phyloP scores from a whole-genome alignment of 1,140 invertebrate species.

The Delia radicum region DNA sequence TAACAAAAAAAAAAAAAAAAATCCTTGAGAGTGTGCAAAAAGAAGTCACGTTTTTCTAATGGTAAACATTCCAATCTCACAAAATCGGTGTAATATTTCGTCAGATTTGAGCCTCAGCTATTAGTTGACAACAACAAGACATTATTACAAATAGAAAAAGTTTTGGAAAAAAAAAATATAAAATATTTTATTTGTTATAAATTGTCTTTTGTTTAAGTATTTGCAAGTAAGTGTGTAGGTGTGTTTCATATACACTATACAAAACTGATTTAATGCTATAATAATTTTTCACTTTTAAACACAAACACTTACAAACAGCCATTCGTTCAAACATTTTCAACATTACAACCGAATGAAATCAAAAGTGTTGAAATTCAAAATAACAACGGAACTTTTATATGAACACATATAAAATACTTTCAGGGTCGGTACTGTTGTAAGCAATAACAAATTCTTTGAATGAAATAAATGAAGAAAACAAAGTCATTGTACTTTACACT shows the following conservation, averaged over 20 bases:
- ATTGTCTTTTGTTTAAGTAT: neutral
- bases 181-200: neutral
- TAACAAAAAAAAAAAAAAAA: no score
- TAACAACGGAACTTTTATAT: constrained; percentile 1
- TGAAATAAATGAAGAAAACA: neutral
- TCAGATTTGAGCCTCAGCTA: constrained; percentile 1
- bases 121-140: constrained; percentile 8
- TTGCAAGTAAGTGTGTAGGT: neutral
- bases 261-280: constrained; percentile 21
- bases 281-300: constrained; percentile 3
- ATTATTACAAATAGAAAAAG: constrained; percentile 15
- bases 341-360: constrained; percentile 6
- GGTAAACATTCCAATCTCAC: neutral
- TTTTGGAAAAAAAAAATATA: neutral
- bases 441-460: constrained; percentile 7
- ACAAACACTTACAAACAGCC: neutral
- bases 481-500: neutral
- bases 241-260: neutral
- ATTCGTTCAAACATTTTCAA: neutral
- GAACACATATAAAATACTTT: neutral
- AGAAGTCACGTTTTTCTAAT: neutral
- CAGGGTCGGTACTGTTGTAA: neutral
- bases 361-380: constrained; percentile 19
- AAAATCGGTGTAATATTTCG: neutral
- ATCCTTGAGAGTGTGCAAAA: no score